phyloP scores from a whole-genome alignment of 2,888 invertebrate species.

The Paralinhomoeus sp. region DNA sequence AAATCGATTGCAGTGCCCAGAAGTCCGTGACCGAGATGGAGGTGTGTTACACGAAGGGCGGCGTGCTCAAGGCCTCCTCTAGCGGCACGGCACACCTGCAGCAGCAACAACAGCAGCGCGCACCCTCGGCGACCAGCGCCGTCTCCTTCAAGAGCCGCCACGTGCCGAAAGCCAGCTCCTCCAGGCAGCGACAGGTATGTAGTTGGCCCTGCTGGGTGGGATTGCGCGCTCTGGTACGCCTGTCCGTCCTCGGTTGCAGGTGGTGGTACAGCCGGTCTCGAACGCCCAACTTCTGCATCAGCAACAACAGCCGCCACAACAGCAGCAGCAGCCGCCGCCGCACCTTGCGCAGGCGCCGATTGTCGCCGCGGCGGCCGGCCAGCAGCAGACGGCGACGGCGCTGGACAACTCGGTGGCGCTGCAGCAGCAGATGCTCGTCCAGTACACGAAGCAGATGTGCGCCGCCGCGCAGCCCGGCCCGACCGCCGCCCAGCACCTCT shows the following conservation, averaged over 20 bases:
- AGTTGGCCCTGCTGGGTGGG: too few species aligned
- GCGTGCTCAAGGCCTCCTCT: neutral
- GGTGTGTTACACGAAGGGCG: neutral
- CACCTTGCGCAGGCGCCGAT: neutral
- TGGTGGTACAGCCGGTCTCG: neutral
- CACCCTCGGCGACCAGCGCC: conserved; percentile 1
- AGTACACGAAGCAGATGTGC: neutral
- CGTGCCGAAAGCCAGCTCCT: too few species aligned
- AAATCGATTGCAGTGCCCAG: neutral
- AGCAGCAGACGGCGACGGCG: neutral
- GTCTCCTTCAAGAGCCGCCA: too few species aligned
- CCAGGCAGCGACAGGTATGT: too few species aligned
- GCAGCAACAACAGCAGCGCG: conserved; percentile 4
- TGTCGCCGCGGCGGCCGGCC: neutral
- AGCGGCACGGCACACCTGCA: neutral
- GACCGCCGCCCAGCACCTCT: neutral
- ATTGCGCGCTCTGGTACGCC: too few species aligned
- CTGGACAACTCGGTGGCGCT: neutral
- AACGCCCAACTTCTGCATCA: neutral
- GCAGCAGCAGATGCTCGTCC: neutral
- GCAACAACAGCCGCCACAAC: neutral
- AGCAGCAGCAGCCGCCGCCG: neutral
- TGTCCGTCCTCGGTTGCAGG: too few species aligned
- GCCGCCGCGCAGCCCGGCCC: neutral
- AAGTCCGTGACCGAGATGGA: neutral